Conservation (phyloP, 2,888 invertebrate species). For the Neoaliturus tenellus region DNA sequence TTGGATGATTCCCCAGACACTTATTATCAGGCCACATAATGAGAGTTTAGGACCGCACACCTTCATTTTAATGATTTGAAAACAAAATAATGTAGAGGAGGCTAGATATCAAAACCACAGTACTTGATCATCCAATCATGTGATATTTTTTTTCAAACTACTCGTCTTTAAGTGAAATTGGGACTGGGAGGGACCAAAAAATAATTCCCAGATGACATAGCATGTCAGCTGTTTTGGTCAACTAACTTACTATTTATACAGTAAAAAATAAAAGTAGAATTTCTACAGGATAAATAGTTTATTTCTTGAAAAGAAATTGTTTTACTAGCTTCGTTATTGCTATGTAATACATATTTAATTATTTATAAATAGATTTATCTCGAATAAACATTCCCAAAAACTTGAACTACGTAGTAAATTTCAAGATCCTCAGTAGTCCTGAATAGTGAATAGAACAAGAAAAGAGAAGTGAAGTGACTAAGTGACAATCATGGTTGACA, state of each 20-base stretch:
- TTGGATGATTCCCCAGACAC: conserved; percentile 96
- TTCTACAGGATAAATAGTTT: neutral
- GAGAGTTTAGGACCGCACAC: conserved; percentile 96
- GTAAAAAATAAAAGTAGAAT: neutral
- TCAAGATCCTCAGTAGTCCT: neutral
- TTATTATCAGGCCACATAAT: conserved; percentile 92
- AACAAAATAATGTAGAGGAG: conserved; percentile 3
- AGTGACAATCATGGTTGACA: conserved; percentile 76
- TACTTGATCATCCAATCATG: conserved; percentile 11
- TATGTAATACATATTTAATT: neutral
- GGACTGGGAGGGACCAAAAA: conserved; percentile 8
- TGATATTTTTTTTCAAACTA: neutral
- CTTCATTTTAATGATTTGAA: conserved; percentile 74
- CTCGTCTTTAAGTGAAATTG: neutral
- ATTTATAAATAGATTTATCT: neutral
- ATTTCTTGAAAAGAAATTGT: neutral
- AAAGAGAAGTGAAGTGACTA: conserved; percentile 21
- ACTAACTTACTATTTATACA: neutral
- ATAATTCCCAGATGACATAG: neutral
- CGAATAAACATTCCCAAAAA: neutral
- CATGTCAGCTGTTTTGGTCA: conserved; percentile 28
- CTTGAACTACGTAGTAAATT: neutral
- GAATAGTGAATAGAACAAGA: neutral
- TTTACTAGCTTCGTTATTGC: neutral
- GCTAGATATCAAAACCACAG: neutral